Conservation (phyloP, 1,140 invertebrate genomes). For the Leptinotarsa texana region DNA sequence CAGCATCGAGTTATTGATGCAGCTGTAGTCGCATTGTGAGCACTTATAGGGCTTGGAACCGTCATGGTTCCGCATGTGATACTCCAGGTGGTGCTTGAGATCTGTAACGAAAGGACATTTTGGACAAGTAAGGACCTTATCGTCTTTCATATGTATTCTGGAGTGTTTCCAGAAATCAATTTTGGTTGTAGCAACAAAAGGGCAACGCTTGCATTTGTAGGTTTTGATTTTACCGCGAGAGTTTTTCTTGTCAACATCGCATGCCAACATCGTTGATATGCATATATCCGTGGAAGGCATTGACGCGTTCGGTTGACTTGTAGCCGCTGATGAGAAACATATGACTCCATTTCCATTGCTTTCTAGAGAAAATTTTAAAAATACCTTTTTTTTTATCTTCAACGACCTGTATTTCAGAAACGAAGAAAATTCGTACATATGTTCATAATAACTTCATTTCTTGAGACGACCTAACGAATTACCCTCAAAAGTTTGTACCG, state of each 20-base stretch:
- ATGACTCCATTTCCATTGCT: constrained; percentile 46
- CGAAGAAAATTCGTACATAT: too few species aligned
- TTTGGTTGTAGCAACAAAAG: constrained; percentile 82
- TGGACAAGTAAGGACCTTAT: constrained; percentile 88
- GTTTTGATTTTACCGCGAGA: constrained; percentile 84
- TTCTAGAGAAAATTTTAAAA: too few species aligned
- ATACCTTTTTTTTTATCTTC: too few species aligned
- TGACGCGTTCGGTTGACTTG: too few species aligned
- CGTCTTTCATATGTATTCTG: constrained; percentile 87
- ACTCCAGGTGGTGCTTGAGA: constrained; percentile 93
- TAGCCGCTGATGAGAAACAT: not conserved
- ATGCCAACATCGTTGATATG: too few species aligned
- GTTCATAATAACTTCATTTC: too few species aligned
- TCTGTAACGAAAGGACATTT: constrained; percentile 97
- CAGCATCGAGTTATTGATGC: constrained; percentile 99
- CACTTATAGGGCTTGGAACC: too few species aligned
- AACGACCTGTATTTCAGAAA: too few species aligned
- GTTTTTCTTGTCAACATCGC: constrained; percentile 62
- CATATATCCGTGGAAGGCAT: not conserved
- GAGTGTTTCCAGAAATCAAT: constrained; percentile 92
- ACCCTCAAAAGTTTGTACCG: too few species aligned
- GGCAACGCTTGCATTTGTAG: constrained; percentile 92
- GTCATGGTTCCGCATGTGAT: too few species aligned
- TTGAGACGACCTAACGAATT: too few species aligned
- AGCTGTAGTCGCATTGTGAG: too few species aligned